These are phyloP conservation scores for Dromius quadrimaculatus DNA, from an alignment of 2,888 invertebrate species.

Conservation along the genomic window DNA sequence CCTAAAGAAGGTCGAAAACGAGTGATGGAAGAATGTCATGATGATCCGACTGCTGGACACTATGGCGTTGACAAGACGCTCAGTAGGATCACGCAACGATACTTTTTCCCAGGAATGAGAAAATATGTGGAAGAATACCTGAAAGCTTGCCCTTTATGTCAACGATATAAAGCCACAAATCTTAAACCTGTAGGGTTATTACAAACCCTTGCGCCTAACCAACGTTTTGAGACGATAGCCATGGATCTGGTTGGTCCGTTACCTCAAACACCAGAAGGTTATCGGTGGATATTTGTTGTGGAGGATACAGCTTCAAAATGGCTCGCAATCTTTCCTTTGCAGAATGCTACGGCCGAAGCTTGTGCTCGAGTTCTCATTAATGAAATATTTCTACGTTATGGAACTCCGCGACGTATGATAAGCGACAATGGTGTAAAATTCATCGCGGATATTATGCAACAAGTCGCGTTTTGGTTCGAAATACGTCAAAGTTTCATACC, in stretches of 20 bases:
- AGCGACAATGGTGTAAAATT: conserved; percentile 55
- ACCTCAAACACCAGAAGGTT: background rate
- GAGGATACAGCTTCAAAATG: conserved; percentile 52
- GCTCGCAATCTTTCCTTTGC: conserved; percentile 60
- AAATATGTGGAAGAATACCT: conserved; percentile 42
- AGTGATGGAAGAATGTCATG: conserved; percentile 59
- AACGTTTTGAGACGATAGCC: background rate
- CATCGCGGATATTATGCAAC: conserved; percentile 55
- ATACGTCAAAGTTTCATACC: too few species aligned
- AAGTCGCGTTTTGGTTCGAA: conserved; percentile 56
- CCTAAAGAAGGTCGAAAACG: conserved; percentile 54
- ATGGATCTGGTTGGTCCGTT: background rate
- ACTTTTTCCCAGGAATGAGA: conserved; percentile 53
- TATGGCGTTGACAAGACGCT: conserved; percentile 44
- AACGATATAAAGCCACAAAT: conserved; percentile 47
- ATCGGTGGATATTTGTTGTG: conserved; percentile 46
- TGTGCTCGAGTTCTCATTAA: conserved; percentile 58
- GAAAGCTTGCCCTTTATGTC: conserved; percentile 46
- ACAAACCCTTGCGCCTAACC: conserved; percentile 33
- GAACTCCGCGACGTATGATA: conserved; percentile 59
- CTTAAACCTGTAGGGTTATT: conserved; percentile 50
- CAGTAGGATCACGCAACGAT: conserved; percentile 13
- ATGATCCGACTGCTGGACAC: conserved; percentile 63
- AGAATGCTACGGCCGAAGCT: conserved; percentile 57
- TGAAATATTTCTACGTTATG: conserved; percentile 60